Percentiles rank a stretch among this genome's conserved stretches.
These are phyloP conservation scores for Menidia beryllina DNA, from an alignment of 2,113 vertebrate species.

Conservation along the genomic window DNA sequence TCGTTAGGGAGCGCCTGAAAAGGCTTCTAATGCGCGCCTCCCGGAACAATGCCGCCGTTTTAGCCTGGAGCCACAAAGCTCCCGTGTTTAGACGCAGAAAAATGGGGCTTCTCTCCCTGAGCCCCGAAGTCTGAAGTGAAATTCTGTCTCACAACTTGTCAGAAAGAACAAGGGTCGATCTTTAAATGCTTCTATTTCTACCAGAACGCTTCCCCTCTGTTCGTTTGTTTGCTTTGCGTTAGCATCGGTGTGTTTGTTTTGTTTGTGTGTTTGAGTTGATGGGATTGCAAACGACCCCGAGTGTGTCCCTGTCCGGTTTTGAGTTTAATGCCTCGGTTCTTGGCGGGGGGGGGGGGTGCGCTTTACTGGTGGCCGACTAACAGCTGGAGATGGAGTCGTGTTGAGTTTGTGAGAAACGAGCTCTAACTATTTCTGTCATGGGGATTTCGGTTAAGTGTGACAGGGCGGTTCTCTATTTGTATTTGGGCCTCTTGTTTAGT, in stretches of 20 bases:
- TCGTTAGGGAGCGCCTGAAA: neutral
- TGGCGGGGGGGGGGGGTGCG: neutral
- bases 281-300: neutral
- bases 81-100: conserved; percentile 12
- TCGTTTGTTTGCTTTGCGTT: neutral
- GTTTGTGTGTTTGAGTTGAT: neutral
- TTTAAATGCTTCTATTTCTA: neutral
- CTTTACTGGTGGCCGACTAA: neutral
- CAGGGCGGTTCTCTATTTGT: no score
- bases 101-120: conserved; percentile 6
- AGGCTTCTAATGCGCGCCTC: neutral
- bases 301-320: neutral
- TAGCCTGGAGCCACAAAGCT: neutral
- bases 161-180: neutral
- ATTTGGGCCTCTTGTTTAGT: no score
- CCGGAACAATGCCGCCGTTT: conserved; percentile 24
- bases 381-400: neutral
- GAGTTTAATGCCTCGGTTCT: neutral
- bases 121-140: conserved; percentile 31
- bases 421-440: neutral
- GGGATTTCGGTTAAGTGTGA: neutral
- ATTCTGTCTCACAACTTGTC: conserved; percentile 20
- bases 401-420: neutral
- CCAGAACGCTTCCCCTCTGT: neutral
- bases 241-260: neutral